Evolutionary conservation across 2,888 invertebrate genomes (phyloP).

Genomic region (Sesamia inferens): DNA sequence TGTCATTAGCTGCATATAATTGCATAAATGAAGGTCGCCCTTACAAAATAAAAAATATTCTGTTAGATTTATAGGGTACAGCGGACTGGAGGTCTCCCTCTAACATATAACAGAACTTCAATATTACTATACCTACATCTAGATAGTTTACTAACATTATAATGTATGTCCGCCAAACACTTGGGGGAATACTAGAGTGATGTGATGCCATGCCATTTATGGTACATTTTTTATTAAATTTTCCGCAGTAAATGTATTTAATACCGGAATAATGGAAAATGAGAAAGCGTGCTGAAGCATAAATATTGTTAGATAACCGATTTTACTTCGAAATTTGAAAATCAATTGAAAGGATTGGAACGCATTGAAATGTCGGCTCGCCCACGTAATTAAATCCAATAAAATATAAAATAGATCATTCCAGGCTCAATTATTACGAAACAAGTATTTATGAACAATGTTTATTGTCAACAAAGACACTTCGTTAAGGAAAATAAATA

Average conservation of each 20-base stretch:
- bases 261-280: background rate
- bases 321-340: too few relatives aligned
- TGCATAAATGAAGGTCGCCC: slow-evolving; percentile 6
- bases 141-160: too few relatives aligned
- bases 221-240: background rate
- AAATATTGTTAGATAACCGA: too few relatives aligned
- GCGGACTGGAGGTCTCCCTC: background rate
- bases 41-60: background rate
- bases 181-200: background rate
- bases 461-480: slow-evolving; percentile 14
- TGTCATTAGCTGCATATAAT: background rate
- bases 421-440: background rate
- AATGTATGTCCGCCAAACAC: background rate
- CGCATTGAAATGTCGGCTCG: background rate
- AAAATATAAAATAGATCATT: background rate
- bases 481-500: slow-evolving; percentile 15
- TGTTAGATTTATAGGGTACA: background rate
- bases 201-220: background rate
- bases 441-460: background rate
- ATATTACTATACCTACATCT: too few relatives aligned
- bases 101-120: background rate
- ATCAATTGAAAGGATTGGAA: too few relatives aligned
- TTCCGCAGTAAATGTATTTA: background rate
- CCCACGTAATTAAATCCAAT: background rate
- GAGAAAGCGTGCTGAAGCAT: too few relatives aligned